A percentile compares a stretch with the other conserved stretches of the same genome.
phyloP scores from a whole-genome alignment of 2,113 vertebrate genomes.

The Mola mola region DNA sequence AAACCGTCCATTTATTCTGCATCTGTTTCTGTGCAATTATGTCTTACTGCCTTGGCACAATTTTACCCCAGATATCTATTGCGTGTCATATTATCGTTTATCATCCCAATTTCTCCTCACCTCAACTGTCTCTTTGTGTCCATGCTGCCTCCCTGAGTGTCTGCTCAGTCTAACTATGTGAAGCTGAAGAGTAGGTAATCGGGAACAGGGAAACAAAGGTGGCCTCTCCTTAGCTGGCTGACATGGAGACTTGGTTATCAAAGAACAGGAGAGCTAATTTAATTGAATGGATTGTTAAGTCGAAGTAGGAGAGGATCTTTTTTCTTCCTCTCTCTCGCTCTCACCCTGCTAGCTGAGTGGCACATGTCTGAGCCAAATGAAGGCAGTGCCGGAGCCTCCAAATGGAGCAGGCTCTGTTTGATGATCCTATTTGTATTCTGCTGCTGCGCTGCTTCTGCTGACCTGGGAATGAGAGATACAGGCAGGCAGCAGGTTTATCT shows the following conservation, averaged over 20 bases:
- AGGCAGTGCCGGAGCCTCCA: constrained; percentile 50
- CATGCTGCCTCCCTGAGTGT: constrained; percentile 21
- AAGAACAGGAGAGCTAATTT: constrained; percentile 50
- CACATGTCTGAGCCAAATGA: constrained; percentile 57
- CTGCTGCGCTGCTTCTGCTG: constrained; percentile 54
- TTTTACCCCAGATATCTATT: constrained; percentile 34
- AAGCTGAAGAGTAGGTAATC: constrained; percentile 52
- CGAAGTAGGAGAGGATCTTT: constrained; percentile 37
- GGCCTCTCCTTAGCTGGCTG: constrained; percentile 22
- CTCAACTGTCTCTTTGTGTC: constrained; percentile 33
- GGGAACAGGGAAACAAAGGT: constrained; percentile 39
- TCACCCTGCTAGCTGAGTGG: constrained; percentile 44
- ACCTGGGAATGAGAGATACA: constrained; percentile 75
- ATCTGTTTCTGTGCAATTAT: constrained; percentile 25
- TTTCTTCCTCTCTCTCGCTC: neutral
- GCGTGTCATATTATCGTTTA: constrained; percentile 31
- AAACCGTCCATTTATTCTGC: neutral
- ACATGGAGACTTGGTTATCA: constrained; percentile 60
- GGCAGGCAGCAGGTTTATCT: constrained; percentile 69
- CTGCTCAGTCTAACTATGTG: constrained; percentile 38
- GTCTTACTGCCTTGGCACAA: neutral
- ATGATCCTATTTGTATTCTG: constrained; percentile 78
- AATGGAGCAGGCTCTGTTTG: constrained; percentile 61
- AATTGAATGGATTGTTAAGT: constrained; percentile 66
- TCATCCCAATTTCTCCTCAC: constrained; percentile 20